Percentiles rank a stretch among this genome's conserved stretches.
Conservation (phyloP, 2,113 vertebrate species). For the Ptyas mucosa region DNA sequence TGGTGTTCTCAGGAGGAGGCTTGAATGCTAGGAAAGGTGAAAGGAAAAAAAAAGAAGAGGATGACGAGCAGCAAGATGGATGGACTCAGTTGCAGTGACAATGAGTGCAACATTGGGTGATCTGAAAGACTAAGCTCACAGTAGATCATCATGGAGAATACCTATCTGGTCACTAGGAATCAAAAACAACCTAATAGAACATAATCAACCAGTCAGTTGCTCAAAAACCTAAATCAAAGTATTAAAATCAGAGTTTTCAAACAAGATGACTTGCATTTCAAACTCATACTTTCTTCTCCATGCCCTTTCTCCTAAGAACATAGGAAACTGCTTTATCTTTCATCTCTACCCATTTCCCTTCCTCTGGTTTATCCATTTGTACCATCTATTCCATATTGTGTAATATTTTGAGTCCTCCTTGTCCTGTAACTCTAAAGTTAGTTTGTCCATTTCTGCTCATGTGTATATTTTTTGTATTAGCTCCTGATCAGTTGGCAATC, state of each 20-base stretch:
- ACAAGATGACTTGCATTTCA: not conserved
- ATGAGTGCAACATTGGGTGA: not conserved
- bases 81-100: not conserved
- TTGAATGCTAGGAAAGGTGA: not conserved
- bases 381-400: too few species aligned
- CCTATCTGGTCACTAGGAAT: not conserved
- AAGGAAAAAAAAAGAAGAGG: not conserved
- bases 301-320: not conserved
- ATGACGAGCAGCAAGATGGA: not conserved
- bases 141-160: not conserved
- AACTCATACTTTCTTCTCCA: not conserved
- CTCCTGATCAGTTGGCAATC: too few species aligned
- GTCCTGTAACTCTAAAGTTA: too few species aligned
- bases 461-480: too few species aligned
- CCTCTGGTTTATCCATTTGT: too few species aligned
- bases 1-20: not conserved
- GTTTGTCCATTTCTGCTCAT: too few species aligned
- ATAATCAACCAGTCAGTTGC: not conserved
- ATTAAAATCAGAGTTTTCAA: not conserved
- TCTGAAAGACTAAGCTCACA: not conserved
- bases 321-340: not conserved
- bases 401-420: too few species aligned
- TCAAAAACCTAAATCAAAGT: not conserved
- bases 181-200: not conserved
- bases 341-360: too few species aligned